Percentiles rank a stretch among this genome's conserved stretches.
Conservation (phyloP, 2,888 invertebrate species). For the Pseudoips prasinana region DNA sequence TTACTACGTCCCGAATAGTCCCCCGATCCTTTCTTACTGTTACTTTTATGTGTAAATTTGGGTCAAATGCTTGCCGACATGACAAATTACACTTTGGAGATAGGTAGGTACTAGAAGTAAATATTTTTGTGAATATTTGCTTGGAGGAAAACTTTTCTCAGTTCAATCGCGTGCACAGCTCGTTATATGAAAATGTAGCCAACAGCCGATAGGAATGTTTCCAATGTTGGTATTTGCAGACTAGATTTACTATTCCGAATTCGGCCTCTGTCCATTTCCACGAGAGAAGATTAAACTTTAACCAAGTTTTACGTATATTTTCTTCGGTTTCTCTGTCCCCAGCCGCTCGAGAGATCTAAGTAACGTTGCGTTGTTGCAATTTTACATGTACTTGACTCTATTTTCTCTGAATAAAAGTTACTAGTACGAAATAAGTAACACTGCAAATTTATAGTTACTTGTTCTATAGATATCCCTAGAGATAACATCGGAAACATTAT, state of each 20-base stretch:
- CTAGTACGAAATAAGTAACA: too few species aligned
- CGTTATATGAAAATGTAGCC: too few species aligned
- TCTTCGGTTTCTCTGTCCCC: too few species aligned
- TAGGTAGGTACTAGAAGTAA: conserved; percentile 25
- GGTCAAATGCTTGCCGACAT: conserved; percentile 14
- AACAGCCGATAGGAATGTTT: too few species aligned
- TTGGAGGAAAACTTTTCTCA: too few species aligned
- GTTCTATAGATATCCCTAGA: too few species aligned
- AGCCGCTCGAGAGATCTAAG: conserved; percentile 7
- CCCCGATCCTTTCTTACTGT: conserved; percentile 5
- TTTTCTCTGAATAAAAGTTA: conserved; percentile 8
- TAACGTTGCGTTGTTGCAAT: conserved; percentile 13
- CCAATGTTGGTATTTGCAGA: too few species aligned
- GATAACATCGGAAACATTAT: too few species aligned
- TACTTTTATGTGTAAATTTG: conserved; percentile 22
- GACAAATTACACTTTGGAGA: conserved; percentile 19
- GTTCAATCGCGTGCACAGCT: conserved; percentile 2
- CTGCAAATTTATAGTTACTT: too few species aligned
- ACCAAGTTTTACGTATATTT: conserved; percentile 14
- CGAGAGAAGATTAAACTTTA: conserved; percentile 21
- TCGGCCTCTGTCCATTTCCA: conserved; percentile 10
- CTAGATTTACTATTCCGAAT: too few species aligned
- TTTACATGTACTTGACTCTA: conserved; percentile 9
- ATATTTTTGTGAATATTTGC: conserved; percentile 10
- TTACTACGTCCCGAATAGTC: conserved; percentile 14